Percentiles rank a stretch among this genome's conserved stretches.
phyloP scores from a whole-genome alignment of 2,888 invertebrate species.

The Thecophora atra region DNA sequence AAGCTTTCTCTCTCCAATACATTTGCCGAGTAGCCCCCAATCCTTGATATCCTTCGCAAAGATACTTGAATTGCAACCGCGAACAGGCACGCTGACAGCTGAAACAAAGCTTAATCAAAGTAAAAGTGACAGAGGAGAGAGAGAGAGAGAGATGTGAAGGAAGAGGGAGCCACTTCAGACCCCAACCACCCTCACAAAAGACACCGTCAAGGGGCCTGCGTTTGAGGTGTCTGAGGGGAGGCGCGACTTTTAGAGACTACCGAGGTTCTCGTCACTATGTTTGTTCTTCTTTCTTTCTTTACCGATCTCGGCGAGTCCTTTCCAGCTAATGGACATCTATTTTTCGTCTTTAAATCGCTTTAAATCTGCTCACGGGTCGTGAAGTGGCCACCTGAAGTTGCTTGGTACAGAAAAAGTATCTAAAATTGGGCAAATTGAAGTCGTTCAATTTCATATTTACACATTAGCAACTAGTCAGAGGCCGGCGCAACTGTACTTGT shows the following conservation, averaged over 20 bases:
- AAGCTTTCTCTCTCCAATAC: not conserved
- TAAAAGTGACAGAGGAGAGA: not conserved
- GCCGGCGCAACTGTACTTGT: not conserved
- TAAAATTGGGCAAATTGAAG: too few relatives aligned
- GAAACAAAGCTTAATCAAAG: slow-evolving; percentile 3
- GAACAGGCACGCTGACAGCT: not conserved
- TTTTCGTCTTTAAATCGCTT: too few relatives aligned
- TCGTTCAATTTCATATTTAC: too few relatives aligned
- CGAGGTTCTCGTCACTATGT: not conserved
- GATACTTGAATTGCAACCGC: not conserved
- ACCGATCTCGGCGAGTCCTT: too few relatives aligned
- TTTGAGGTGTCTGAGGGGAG: not conserved
- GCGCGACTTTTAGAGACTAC: not conserved
- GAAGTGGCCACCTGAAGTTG: too few relatives aligned
- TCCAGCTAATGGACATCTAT: too few relatives aligned
- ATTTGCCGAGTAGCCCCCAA: not conserved
- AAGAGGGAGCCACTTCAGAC: not conserved
- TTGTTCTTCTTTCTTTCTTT: too few relatives aligned
- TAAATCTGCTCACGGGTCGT: too few relatives aligned
- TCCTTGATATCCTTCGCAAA: not conserved
- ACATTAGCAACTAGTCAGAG: not conserved
- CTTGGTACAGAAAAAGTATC: too few relatives aligned
- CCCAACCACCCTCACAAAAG: not conserved
- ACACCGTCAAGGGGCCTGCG: slow-evolving; percentile 4
- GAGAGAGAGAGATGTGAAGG: not conserved